Conservation (phyloP, 1,140 invertebrate species). For the Drosophila paulistorum region DNA sequence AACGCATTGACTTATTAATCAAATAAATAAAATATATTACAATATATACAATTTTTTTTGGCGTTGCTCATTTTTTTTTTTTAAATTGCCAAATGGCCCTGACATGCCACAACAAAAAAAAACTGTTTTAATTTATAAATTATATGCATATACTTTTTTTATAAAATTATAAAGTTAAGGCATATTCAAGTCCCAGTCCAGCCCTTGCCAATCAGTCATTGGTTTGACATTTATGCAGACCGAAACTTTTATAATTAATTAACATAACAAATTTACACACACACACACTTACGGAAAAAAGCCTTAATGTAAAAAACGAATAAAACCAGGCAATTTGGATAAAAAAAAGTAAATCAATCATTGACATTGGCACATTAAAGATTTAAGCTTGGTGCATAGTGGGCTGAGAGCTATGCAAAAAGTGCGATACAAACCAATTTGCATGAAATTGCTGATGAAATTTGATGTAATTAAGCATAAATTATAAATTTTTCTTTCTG, state of each 20-base stretch:
- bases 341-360: slow-evolving; percentile 68
- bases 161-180: slow-evolving; percentile 33
- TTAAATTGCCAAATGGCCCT: slow-evolving; percentile 52
- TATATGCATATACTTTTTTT: slow-evolving; percentile 65
- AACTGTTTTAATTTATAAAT: slow-evolving; percentile 69
- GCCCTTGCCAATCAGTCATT: slow-evolving; percentile 62
- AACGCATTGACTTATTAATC: slow-evolving; percentile 73
- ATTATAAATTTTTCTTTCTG: too few relatives aligned
- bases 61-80: slow-evolving; percentile 55
- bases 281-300: slow-evolving; percentile 2
- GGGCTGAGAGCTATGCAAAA: neutral
- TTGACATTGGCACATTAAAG: slow-evolving; percentile 53
- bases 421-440: neutral
- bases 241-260: slow-evolving; percentile 80
- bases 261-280: slow-evolving; percentile 51
- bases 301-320: neutral
- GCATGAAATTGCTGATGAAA: neutral
- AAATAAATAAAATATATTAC: slow-evolving; percentile 32
- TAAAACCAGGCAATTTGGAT: slow-evolving; percentile 47
- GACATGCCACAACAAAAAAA: slow-evolving; percentile 47
- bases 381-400: slow-evolving; percentile 40
- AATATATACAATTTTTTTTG: slow-evolving; percentile 16
- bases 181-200: slow-evolving; percentile 12
- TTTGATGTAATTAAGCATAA: too few relatives aligned
- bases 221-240: slow-evolving; percentile 59